These are phyloP conservation scores for Bolborhynchus lineola DNA, from an alignment of 2,113 vertebrate species.

Conservation along the genomic window DNA sequence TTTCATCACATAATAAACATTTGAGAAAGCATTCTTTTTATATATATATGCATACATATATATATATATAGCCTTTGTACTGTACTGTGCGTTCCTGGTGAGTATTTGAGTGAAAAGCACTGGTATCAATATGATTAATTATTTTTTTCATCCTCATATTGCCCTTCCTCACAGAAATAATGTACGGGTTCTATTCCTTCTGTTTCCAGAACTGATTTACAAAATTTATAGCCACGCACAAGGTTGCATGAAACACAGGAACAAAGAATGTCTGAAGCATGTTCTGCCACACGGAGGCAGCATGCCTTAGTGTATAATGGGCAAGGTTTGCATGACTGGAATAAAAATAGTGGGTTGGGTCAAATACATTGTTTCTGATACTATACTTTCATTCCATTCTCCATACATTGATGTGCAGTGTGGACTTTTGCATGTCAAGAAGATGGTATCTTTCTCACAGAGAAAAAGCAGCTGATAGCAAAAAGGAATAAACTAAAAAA, in stretches of 20 bases:
- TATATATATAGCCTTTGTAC: conserved; percentile 32
- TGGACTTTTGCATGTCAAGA: conserved; percentile 8
- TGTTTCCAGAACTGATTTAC: not conserved
- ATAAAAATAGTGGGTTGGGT: not conserved
- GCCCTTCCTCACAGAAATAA: not conserved
- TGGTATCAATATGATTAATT: not conserved
- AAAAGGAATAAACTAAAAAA: not conserved
- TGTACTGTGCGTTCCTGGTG: conserved; percentile 28
- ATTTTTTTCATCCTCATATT: not conserved
- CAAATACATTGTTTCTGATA: not conserved
- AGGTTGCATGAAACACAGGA: not conserved
- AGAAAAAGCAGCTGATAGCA: not conserved
- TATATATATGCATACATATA: not conserved
- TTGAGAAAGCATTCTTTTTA: conserved; percentile 49
- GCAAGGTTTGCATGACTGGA: not conserved
- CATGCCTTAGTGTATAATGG: not conserved
- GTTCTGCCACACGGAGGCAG: conserved; percentile 48
- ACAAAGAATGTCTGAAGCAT: not conserved
- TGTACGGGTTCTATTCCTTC: not conserved
- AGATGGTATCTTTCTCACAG: not conserved
- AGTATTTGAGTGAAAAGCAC: conserved; percentile 6
- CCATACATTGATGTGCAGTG: not conserved
- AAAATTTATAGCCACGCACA: not conserved
- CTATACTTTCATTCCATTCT: not conserved
- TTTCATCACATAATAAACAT: conserved; percentile 60